Base-by-base conservation (phyloP, 2,888 invertebrate species). In the Drosophila neutralis region DNA sequence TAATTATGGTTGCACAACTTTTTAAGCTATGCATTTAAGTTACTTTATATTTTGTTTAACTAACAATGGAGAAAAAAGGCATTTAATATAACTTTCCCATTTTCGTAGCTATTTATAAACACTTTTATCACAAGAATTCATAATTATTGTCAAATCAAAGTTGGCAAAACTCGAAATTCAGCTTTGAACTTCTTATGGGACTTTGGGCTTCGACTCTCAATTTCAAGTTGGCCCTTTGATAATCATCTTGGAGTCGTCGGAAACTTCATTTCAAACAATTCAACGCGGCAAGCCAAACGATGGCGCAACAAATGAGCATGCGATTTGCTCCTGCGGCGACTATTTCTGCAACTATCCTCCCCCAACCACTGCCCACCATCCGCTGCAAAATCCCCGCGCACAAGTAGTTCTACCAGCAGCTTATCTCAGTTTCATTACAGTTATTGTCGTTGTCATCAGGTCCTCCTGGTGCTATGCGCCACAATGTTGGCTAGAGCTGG, bases 381-480 rank as follows among this genome's bases (percentile, higher is more conserved):
- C 33, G 24, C 4, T 33, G 24, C n/a, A 15, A 21, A 18, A 18
- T 24, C 27, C 15, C 24, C 58, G 21, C 64, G n/a, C 49, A 38
- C 36, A 45, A 62, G 58, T 59, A 60, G 58, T 35, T 54, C 21
- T 40, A 52, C 45, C 35, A 72, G 42, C 75, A 81, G 90, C 85
- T 86, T 86, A 90, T 86, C 85, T 83, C 76, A 83, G 90, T 86
- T 90, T 86, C 90, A 86, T 86, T 86, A 86, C 89, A 88, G 83
- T 86, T 86, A 86, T 86, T 88, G 90, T 86, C 90, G 87, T 90
- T 86, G 85, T 86, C 85, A 88, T 90, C 85, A 88, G 90, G 83
- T 69, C 65, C 54, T 70, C 45, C 45, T 24, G 59, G 67, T 70
- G 79, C 73, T 74, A 82, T 89, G 83, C 89, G 82, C 82, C 87